Percentiles rank a stretch among this genome's conserved stretches.
Evolutionary conservation across 2,797 vertebrate genomes (phyloP).

Genomic region (Gorsachius magnificus): DNA sequence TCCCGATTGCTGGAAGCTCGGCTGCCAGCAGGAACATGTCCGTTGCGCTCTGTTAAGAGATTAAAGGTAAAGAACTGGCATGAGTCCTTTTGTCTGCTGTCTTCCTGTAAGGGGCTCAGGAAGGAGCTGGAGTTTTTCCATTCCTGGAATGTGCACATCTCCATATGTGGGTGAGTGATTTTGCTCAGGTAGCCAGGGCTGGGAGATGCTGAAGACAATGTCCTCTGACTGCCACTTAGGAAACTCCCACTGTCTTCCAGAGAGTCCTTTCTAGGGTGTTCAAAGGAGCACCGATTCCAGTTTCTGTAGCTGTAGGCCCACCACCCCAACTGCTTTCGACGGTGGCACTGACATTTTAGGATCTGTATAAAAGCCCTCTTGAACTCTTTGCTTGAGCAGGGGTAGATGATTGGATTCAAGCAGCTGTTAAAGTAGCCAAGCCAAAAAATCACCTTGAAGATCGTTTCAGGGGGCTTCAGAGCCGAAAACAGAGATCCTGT

Average conservation of each 20-base stretch:
- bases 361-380: slow-evolving; percentile 95
- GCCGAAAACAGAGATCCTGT: slow-evolving; percentile 90
- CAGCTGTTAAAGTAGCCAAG: slow-evolving; percentile 98
- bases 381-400: slow-evolving; percentile 97
- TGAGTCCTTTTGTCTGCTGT: slow-evolving; percentile 27
- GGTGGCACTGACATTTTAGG: slow-evolving; percentile 89
- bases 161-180: slow-evolving; percentile 75
- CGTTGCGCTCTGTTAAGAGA: slow-evolving; percentile 72
- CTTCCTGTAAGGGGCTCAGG: slow-evolving; percentile 67
- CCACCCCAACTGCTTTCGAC: slow-evolving; percentile 82
- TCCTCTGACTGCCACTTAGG: slow-evolving; percentile 90
- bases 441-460: slow-evolving; percentile 98
- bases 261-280: slow-evolving; percentile 85
- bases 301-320: slow-evolving; percentile 88
- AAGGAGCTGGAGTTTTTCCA: slow-evolving; percentile 78
- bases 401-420: slow-evolving; percentile 97
- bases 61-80: slow-evolving; percentile 69
- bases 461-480: slow-evolving; percentile 86
- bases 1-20: background rate
- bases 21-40: slow-evolving; percentile 31
- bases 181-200: slow-evolving; percentile 86
- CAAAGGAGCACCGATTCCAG: slow-evolving; percentile 85
- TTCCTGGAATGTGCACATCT: slow-evolving; percentile 77
- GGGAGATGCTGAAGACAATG: slow-evolving; percentile 84
- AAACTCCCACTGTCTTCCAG: slow-evolving; percentile 85